Percentiles rank a stretch among this genome's conserved stretches.
These are phyloP conservation scores for Remorina albescens DNA, from an alignment of 2,797 vertebrate genomes.

Conservation along the genomic window DNA sequence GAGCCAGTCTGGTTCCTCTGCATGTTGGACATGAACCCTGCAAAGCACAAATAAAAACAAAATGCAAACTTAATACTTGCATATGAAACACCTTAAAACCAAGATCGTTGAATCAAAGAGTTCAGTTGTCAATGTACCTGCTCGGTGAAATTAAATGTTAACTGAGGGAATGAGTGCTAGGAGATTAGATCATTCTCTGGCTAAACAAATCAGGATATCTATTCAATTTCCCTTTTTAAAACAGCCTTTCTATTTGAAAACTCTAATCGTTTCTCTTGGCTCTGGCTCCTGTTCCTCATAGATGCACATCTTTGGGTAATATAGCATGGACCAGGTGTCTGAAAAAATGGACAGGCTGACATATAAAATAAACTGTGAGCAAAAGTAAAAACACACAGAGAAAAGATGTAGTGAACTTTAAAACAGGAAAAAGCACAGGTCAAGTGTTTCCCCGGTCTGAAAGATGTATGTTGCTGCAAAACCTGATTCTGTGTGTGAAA, in stretches of 20 bases:
- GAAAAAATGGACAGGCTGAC: conserved; percentile 31
- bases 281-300: conserved; percentile 49
- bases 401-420: conserved; percentile 13
- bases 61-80: conserved; percentile 12
- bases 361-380: conserved; percentile 39
- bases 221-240: conserved; percentile 43
- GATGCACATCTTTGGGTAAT: conserved; percentile 42
- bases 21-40: conserved; percentile 91
- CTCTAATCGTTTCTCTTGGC: conserved; percentile 42
- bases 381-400: conserved; percentile 40
- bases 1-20: conserved; percentile 92
- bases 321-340: conserved; percentile 1
- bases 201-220: conserved; percentile 24
- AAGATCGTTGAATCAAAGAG: too few species aligned
- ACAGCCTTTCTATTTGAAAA: conserved; percentile 32
- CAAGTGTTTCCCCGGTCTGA: conserved; percentile 17
- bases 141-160: conserved; percentile 26
- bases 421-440: conserved; percentile 14
- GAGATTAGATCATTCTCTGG: conserved; percentile 13
- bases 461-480: conserved; percentile 41
- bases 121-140: conserved; percentile 2
- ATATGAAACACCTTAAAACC: background rate
- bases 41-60: conserved; percentile 52
- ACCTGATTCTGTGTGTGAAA: conserved; percentile 18
- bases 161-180: conserved; percentile 9